phyloP scores from a whole-genome alignment of 2,888 invertebrate species.

The Tipula vernalis region DNA sequence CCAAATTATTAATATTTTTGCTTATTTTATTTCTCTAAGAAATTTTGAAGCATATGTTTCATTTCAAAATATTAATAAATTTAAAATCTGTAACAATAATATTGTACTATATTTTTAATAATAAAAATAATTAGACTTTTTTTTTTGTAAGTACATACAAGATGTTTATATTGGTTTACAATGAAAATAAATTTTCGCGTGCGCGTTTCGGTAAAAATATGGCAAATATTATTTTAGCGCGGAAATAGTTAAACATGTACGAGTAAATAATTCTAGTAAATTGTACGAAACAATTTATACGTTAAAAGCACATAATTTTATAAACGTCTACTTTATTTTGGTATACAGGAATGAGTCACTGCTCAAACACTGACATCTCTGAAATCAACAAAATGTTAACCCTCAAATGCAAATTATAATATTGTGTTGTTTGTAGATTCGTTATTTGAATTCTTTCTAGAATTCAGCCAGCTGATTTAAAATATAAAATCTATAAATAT shows the following conservation, averaged over 20 bases:
- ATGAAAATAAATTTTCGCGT: neutral
- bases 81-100: neutral
- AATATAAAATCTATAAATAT: no score
- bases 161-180: neutral
- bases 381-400: neutral
- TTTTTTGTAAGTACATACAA: neutral
- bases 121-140: neutral
- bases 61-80: conserved; percentile 4
- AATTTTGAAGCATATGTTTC: neutral
- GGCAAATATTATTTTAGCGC: neutral
- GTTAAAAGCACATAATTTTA: neutral
- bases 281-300: neutral
- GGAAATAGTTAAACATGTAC: neutral
- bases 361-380: no score
- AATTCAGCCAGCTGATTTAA: no score
- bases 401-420: no score
- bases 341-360: neutral
- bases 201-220: neutral
- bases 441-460: no score
- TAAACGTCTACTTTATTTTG: neutral
- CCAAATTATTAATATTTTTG: neutral
- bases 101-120: neutral
- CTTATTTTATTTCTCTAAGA: neutral
- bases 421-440: no score
- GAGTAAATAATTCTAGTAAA: neutral